Base-by-base conservation (phyloP, 37 sponge, comb jelly and placozoan species). In the Aplysina aerophoba region DNA sequence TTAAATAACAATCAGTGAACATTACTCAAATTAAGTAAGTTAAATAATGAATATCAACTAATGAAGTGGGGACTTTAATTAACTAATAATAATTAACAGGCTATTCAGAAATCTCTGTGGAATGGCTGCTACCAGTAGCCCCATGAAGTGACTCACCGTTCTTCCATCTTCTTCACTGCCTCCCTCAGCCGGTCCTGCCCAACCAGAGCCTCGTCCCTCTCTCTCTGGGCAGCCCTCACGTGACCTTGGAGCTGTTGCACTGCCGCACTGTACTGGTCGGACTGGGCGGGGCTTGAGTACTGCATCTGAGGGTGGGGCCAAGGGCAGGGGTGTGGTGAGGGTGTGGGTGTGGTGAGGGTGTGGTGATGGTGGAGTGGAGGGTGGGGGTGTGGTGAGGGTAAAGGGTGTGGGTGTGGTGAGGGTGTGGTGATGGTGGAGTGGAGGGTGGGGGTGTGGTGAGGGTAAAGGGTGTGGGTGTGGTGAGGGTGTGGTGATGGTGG, bases 171-270 rank as follows among this genome's bases (percentile, higher is more conserved):
- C 81, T 84, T 60, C 22, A 79, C 17, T 0, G 62, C 21, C 13
- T 79, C 62, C 57, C 8, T 28, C 15, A 83, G 40, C 28, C 33
- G 36, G 36, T 86, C 83, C 66, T 90, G 24, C 74, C 83, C 92
- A 17, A 85, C 22, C 11, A 62, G 25, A 3, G 80, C 85, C 44
- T 91, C 95, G 19, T 95, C 93, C 24, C 78, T 82, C 27, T 83
- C 81, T 36, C 90, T 79, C 59, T 95, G 93, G n/a, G 93, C 95
- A 31, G 66, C 69, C 72, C 86, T 81, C 24, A 78, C 77, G 25
- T 82, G 57, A 0, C 17, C 81, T 62, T 89, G 90, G 24, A 90
- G 79, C 20, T 89, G 73, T 15, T 92, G 80, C 19, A 95, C 73
- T 14, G 81, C 40, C 44, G 83, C 83, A 3, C 66, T 66, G 15